These are phyloP conservation scores for Melieria omissa DNA, from an alignment of 2,888 invertebrate species.

Conservation along the genomic window DNA sequence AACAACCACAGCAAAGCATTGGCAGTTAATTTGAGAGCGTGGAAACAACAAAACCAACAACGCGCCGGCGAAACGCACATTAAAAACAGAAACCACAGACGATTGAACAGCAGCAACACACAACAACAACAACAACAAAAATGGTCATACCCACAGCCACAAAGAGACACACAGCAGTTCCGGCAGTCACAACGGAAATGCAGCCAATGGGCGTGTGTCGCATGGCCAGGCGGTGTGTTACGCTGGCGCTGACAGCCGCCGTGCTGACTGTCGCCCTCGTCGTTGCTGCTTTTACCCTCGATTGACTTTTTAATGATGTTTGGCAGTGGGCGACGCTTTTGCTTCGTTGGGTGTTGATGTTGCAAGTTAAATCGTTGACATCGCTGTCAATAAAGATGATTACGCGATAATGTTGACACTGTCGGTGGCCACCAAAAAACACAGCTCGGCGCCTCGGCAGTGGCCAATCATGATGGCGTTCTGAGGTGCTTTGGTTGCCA, in stretches of 20 bases:
- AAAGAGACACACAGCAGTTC: too few relatives aligned
- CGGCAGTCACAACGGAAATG: too few relatives aligned
- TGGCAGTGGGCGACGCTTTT: conserved; percentile 3
- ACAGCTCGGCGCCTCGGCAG: too few relatives aligned
- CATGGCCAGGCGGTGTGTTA: neutral
- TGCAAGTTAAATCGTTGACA: conserved; percentile 14
- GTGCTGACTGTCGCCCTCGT: neutral
- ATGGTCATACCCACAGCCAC: neutral
- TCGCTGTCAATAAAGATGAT: conserved; percentile 46
- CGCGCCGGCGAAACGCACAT: conserved; percentile 25
- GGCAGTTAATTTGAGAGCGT: too few relatives aligned
- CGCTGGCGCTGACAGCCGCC: neutral
- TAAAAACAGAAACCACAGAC: conserved; percentile 36
- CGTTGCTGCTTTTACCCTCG: conserved; percentile 5
- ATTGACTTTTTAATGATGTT: conserved; percentile 21
- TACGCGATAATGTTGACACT: conserved; percentile 50
- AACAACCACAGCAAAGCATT: too few relatives aligned
- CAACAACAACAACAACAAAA: neutral
- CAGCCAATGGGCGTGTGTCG: too few relatives aligned
- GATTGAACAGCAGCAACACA: conserved; percentile 28
- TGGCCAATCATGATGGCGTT: neutral
- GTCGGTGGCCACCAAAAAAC: neutral
- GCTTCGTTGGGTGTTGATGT: neutral
- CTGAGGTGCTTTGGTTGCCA: conserved; percentile 1
- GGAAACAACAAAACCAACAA: too few relatives aligned